Conservation (phyloP, 2,888 invertebrate species). For the Microplitis manilae region DNA sequence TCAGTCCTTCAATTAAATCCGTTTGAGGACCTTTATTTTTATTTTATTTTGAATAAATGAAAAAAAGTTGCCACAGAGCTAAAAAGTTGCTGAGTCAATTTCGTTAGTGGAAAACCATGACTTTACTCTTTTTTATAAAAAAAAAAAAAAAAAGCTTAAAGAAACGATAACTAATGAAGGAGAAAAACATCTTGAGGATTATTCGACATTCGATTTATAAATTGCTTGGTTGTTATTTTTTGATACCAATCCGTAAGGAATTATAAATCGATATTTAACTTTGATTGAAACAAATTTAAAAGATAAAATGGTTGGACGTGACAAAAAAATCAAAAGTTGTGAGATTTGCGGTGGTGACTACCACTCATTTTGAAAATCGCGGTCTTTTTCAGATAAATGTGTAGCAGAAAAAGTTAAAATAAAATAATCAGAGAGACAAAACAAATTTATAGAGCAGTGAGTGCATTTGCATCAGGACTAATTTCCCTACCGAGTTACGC, state of each 20-base stretch:
- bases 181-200: neutral
- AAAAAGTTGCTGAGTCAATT: neutral
- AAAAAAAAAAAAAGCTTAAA: neutral
- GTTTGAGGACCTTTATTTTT: no score
- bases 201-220: neutral
- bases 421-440: conserved; percentile 18
- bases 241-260: neutral
- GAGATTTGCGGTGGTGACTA: neutral
- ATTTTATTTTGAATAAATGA: neutral
- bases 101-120: neutral
- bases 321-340: neutral
- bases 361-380: neutral
- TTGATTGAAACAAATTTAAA: neutral
- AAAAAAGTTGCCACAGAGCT: neutral
- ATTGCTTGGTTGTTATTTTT: neutral
- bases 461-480: conserved; percentile 44
- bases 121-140: neutral
- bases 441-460: conserved; percentile 29
- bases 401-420: neutral
- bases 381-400: neutral
- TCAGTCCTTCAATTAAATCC: neutral
- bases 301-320: neutral
- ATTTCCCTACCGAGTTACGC: conserved; percentile 35
- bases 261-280: neutral
- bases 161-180: neutral